Evolutionary conservation across 2,113 vertebrate genomes (phyloP), one percentile per base, ranked within the genome.

Genomic region (Peromyscus polionotus): DNA sequence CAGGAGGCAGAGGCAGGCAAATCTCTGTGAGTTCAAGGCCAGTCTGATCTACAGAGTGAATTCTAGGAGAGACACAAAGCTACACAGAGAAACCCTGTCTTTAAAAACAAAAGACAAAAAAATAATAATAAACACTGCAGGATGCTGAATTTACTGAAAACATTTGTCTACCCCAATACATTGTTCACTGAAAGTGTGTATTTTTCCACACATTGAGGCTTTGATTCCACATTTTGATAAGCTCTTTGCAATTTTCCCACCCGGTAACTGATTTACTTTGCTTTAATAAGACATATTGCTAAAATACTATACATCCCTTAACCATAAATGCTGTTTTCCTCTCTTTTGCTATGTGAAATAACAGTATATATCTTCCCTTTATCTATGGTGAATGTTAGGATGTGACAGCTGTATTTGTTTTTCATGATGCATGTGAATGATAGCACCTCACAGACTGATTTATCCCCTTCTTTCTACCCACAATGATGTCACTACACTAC

Each of bases 361-460:
- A 98, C 98, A 4, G 97, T 97, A 98, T 96, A 96, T 65, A 97
- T 98, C 98, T 98, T 98, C 97, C 98, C 97, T 98, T 98, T 98
- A 96, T 98, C 98, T 98, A 95, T 95, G 95, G 95, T 97, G 91
- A 97, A 95, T 97, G 93, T 96, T 98, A 98, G 97, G 94, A 97
- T 98, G 96, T 97, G 93, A 97, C 98, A 98, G 95, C 96, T 98
- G 54, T 98, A 98, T 98, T 98, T 99, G 89, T 73, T 95, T 98
- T 98, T 97, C 97, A 97, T 36, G 31, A 92, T 92, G 97, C 97
- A 98, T 98, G 96, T 98, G 97, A 99, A 98, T 97, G 89, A 98
- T 98, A 98, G 98, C 96, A 73, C 81, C 94, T 98, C 90, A 95
- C 88, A 88, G 94, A 61, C 80, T 98, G 96, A 98, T 98, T 98